phyloP scores from a whole-genome alignment of 2,113 vertebrate genomes.

The Bolborhynchus lineola region DNA sequence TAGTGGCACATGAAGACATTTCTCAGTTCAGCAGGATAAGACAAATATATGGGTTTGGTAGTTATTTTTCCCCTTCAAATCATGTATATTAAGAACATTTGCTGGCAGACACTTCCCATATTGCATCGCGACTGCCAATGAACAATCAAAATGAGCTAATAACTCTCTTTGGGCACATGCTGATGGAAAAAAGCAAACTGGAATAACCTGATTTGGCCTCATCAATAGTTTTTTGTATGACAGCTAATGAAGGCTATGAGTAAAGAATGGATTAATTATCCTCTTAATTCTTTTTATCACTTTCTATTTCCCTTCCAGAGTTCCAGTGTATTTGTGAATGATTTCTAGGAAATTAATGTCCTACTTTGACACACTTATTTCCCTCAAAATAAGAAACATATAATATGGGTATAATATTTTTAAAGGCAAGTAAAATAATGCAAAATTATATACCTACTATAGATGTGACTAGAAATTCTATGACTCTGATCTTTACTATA shows the following conservation, averaged over 20 bases:
- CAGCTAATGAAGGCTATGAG: constrained; percentile 33
- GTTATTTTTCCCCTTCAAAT: background rate
- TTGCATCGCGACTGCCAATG: background rate
- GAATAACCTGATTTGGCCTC: constrained; percentile 40
- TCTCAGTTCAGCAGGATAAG: background rate
- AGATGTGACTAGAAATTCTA: background rate
- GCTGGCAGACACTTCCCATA: constrained; percentile 24
- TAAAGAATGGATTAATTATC: constrained; percentile 34
- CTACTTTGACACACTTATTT: background rate
- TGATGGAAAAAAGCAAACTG: constrained; percentile 20
- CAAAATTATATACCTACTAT: background rate
- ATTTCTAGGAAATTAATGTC: background rate
- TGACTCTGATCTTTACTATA: background rate
- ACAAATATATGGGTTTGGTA: background rate
- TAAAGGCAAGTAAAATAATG: background rate
- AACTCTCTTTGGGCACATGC: constrained; percentile 53
- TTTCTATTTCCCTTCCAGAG: background rate
- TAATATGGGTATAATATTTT: background rate
- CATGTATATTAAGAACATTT: background rate
- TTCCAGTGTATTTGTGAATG: background rate
- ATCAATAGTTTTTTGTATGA: constrained; percentile 11
- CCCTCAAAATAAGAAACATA: background rate
- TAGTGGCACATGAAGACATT: background rate
- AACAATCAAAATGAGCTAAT: constrained; percentile 54
- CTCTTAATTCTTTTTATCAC: background rate